A percentile compares a stretch with the other conserved stretches of the same genome.
Evolutionary conservation across 2,888 invertebrate species (phyloP).

Genomic region (Sarcophaga subvicina): DNA sequence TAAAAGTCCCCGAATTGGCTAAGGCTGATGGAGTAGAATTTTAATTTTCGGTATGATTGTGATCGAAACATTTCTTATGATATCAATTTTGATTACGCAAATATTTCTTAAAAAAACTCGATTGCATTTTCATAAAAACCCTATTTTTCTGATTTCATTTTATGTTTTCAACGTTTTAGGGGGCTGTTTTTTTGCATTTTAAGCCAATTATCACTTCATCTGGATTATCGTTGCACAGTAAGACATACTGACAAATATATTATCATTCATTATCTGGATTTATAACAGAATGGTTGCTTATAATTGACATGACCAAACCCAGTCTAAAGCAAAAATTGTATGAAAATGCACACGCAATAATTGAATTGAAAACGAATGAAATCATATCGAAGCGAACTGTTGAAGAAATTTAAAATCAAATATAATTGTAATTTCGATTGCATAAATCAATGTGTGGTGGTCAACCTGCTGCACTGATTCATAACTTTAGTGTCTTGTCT

Average conservation of each 20-base stretch:
- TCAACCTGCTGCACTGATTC: background rate
- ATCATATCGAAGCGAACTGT: background rate
- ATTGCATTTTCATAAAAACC: too few species aligned
- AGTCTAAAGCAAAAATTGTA: background rate
- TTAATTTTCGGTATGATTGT: too few species aligned
- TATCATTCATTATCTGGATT: constrained; percentile 58
- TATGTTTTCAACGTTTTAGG: background rate
- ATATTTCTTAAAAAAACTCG: too few species aligned
- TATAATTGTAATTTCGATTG: constrained; percentile 25
- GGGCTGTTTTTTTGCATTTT: background rate
- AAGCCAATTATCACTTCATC: constrained; percentile 66
- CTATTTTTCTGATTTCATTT: too few species aligned
- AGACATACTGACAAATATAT: constrained; percentile 65
- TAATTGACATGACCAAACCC: constrained; percentile 54
- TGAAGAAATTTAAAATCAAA: constrained; percentile 30
- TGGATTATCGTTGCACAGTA: constrained; percentile 38
- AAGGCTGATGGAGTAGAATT: too few species aligned
- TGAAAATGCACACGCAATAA: background rate
- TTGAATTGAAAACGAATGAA: background rate
- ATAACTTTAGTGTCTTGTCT: background rate
- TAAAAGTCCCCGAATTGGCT: too few species aligned
- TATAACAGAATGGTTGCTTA: constrained; percentile 50
- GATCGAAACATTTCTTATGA: too few species aligned
- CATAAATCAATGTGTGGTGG: constrained; percentile 30
- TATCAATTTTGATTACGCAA: too few species aligned